Evolutionary conservation across 2,797 vertebrate species (phyloP).

Genomic region (Buphagus erythrorhynchus): DNA sequence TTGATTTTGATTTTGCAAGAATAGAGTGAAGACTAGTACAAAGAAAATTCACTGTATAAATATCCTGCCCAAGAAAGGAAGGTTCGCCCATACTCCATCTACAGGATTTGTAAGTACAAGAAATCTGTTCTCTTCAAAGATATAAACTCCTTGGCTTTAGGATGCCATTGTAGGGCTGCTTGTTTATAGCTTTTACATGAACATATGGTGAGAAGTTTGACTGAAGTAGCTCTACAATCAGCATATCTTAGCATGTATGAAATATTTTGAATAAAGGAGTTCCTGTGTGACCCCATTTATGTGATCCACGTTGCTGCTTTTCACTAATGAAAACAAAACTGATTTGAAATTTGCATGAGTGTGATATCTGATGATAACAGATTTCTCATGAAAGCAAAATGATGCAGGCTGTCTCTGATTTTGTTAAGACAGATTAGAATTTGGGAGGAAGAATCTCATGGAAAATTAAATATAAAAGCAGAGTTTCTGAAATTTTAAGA

Average conservation of each 20-base stretch:
- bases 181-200: neutral
- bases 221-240: neutral
- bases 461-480: conserved; percentile 38
- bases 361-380: neutral
- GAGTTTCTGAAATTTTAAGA: conserved; percentile 43
- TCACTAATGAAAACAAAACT: conserved; percentile 52
- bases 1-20: conserved; percentile 35
- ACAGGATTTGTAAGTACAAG: conserved; percentile 27
- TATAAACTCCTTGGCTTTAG: conserved; percentile 6
- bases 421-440: neutral
- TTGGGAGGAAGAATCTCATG: neutral
- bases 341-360: conserved; percentile 55
- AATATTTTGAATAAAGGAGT: conserved; percentile 15
- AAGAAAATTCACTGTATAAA: conserved; percentile 19
- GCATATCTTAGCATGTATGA: neutral
- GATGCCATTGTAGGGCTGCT: neutral
- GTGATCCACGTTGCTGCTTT: conserved; percentile 1
- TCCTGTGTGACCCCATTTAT: neutral
- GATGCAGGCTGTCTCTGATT: conserved; percentile 20
- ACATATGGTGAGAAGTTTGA: conserved; percentile 11
- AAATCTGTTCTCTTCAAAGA: conserved; percentile 36
- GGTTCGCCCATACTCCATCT: neutral
- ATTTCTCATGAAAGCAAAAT: conserved; percentile 42
- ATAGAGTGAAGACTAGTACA: conserved; percentile 16
- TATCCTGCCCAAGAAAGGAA: neutral